Percentiles rank a stretch among this genome's conserved stretches.
These are phyloP conservation scores for Diadumene lineata DNA, from an alignment of 92 coral and sea anemone species.

Conservation along the genomic window DNA sequence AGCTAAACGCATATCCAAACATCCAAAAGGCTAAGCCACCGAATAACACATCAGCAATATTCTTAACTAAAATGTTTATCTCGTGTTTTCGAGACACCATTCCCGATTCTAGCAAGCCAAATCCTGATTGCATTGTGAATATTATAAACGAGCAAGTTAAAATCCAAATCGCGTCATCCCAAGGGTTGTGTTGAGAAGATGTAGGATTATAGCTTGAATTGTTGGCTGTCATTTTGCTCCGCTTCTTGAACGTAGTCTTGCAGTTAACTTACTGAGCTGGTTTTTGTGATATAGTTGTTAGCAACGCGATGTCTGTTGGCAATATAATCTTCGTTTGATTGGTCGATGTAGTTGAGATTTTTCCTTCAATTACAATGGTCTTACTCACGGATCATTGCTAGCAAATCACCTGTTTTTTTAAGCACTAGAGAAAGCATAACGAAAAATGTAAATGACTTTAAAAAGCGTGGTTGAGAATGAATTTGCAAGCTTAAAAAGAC, in stretches of 20 bases:
- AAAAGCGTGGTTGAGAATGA: no score
- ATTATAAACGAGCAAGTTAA: constrained; percentile 62
- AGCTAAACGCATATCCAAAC: constrained; percentile 62
- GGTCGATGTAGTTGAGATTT: not conserved
- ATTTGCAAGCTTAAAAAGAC: no score
- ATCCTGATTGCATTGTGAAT: constrained; percentile 68
- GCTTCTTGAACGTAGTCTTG: not conserved
- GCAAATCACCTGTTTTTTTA: not conserved
- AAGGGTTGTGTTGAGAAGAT: constrained; percentile 36
- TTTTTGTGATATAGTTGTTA: not conserved
- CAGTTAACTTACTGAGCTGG: not conserved
- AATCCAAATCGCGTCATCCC: constrained; percentile 74
- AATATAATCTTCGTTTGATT: not conserved
- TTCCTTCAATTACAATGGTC: not conserved
- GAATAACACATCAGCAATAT: constrained; percentile 61
- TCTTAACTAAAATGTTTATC: constrained; percentile 60
- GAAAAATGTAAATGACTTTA: not conserved
- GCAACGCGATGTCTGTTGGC: not conserved
- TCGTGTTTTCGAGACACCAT: constrained; percentile 72
- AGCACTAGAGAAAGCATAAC: not conserved
- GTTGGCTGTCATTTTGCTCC: not conserved
- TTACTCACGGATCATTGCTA: not conserved
- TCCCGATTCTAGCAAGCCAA: constrained; percentile 61
- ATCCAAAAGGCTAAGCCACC: constrained; percentile 70
- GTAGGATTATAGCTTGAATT: constrained; percentile 7